Base-by-base conservation (phyloP, 2,888 invertebrate genomes). In the Holacanthella duospinosa region DNA sequence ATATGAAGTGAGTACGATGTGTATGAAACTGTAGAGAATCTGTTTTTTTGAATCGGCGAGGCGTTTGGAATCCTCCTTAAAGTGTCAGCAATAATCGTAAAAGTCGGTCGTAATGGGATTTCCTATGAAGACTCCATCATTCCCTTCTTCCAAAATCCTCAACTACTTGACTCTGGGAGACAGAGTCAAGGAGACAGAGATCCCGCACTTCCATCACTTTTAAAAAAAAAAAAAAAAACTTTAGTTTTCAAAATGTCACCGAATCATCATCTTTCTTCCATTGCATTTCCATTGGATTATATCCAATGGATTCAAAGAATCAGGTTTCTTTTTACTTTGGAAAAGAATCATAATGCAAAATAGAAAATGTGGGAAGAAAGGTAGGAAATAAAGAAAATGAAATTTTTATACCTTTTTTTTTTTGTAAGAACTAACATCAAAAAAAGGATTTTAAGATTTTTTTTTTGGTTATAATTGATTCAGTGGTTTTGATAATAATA, bases 51-150 rank as follows among this genome's bases (percentile, higher is more conserved):
- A 68, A 68, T 68, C 68, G 68, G 68, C 65, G 60, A 66, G 67
- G 69, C 67, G 67, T 67, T 66, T 62, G 67, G 64, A 66, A 69
- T 68, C 69, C 68, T 68, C 65, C 68, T 69, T 66, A 68, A 68
- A 70, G 68, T 71, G 69, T 67, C 66, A 69, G 69, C 71, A 71
- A 71, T 71, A 71, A 69, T 71, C 71, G 69, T 71, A 71, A 69
- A 71, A 67, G 66, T 67, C 66, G 69, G 64, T 64, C 68, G 66
- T 69, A 71, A 69, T 71, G 68, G 69, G 66, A 66, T 64, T 66
- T 66, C 64, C 67, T 69, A 67, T 65, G 65, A 64, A 64, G 67
- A 67, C 66, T 65, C 65, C 66, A 63, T 66, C 66, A 67, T 67
- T 66, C 66, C 65, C 48, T 58, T 43, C 64, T 61, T 36, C 56